phyloP scores from a whole-genome alignment of 2,888 invertebrate species.

The Harpalus rufipes region DNA sequence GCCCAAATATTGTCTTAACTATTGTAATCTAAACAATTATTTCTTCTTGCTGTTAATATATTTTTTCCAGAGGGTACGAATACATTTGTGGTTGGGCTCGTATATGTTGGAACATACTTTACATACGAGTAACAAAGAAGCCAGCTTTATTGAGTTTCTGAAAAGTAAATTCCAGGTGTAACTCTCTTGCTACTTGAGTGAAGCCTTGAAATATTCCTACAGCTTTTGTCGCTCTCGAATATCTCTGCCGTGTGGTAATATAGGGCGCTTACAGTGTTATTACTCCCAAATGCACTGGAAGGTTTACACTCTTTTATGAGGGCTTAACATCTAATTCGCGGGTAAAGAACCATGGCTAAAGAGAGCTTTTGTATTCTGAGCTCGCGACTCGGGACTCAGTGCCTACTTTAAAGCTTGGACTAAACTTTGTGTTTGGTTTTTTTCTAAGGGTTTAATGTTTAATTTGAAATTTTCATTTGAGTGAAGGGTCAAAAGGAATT shows the following conservation, averaged over 20 bases:
- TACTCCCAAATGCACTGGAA: constrained; percentile 40
- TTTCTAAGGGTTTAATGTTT: constrained; percentile 34
- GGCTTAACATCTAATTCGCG: constrained; percentile 46
- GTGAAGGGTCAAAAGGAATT: constrained; percentile 18
- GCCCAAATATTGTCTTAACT: too few species aligned
- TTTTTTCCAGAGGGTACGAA: too few species aligned
- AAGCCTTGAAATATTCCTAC: constrained; percentile 11
- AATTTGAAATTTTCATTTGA: constrained; percentile 41
- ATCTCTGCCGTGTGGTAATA: constrained; percentile 13
- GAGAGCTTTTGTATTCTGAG: constrained; percentile 35
- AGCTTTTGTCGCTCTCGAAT: constrained; percentile 22
- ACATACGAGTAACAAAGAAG: too few species aligned
- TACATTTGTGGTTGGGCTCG: too few species aligned
- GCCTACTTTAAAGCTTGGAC: constrained; percentile 20
- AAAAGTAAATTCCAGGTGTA: neutral
- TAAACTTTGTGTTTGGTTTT: constrained; percentile 20
- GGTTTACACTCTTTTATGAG: constrained; percentile 48
- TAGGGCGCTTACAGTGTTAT: constrained; percentile 41
- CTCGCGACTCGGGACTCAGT: neutral
- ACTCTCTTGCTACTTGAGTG: neutral
- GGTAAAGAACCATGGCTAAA: constrained; percentile 26
- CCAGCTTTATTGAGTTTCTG: neutral
- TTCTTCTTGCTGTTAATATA: too few species aligned
- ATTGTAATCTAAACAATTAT: too few species aligned
- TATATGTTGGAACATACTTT: too few species aligned